Percentiles rank a stretch among this genome's conserved stretches.
Conservation (phyloP, 1,140 invertebrate species). For the Gerris buenoi region DNA sequence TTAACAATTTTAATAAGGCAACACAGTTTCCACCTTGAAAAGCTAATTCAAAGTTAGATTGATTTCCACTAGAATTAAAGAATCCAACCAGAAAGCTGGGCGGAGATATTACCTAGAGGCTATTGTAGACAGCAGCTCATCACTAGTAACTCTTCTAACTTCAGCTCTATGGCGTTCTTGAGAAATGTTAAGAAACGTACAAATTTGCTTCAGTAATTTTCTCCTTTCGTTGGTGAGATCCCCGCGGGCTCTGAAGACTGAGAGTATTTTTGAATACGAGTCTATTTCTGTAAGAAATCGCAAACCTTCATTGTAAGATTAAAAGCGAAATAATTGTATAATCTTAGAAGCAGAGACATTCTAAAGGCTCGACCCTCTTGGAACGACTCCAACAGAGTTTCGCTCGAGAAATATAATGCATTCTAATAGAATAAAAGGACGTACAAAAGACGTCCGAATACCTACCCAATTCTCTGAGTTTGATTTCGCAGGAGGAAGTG, state of each 20-base stretch:
- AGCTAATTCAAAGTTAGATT: no score
- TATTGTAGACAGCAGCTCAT: conserved; percentile 2
- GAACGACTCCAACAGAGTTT: background rate
- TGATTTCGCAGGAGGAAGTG: background rate
- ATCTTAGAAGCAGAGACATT: no score
- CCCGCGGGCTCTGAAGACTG: conserved; percentile 4
- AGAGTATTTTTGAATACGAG: conserved; percentile 1
- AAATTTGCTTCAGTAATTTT: background rate
- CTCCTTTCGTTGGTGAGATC: background rate
- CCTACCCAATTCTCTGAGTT: background rate
- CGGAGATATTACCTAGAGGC: background rate
- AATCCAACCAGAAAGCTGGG: no score
- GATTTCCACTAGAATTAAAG: no score
- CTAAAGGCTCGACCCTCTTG: background rate
- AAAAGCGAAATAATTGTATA: no score
- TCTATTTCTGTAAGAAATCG: conserved; percentile 5
- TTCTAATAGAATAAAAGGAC: no score
- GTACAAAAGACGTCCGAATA: no score
- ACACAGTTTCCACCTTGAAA: no score
- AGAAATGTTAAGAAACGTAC: background rate
- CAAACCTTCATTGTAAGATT: no score
- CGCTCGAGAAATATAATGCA: no score
- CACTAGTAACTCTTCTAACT: conserved; percentile 2
- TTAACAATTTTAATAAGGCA: no score
- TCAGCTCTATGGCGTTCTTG: conserved; percentile 2